Conservation (phyloP, 2,888 invertebrate species). For the Volucella inanis region DNA sequence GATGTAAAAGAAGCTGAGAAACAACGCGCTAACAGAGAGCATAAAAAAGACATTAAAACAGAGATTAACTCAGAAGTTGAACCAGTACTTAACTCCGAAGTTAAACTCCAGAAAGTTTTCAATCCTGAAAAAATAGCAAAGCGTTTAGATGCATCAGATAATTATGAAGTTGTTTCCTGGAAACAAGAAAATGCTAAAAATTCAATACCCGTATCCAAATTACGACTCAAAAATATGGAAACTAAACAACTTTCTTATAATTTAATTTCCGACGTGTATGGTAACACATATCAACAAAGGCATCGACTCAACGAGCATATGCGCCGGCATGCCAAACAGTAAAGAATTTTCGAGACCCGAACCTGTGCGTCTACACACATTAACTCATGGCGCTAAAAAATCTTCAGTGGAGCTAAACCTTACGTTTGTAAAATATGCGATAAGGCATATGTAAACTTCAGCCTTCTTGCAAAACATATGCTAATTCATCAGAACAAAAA, state of each 20-base stretch:
- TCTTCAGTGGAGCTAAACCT: constrained; percentile 80
- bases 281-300: constrained; percentile 80
- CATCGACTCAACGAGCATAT: constrained; percentile 81
- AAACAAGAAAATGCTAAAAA: constrained; percentile 44
- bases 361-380: constrained; percentile 80
- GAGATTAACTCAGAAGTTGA: not conserved
- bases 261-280: constrained; percentile 81
- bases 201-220: constrained; percentile 57
- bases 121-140: constrained; percentile 55
- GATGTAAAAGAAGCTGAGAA: no score
- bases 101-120: not conserved
- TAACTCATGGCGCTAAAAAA: constrained; percentile 80
- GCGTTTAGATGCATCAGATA: constrained; percentile 48
- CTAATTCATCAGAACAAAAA: constrained; percentile 81
- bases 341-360: constrained; percentile 80
- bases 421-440: constrained; percentile 80
- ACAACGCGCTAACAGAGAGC: no score
- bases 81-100: no score
- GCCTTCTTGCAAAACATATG: constrained; percentile 80
- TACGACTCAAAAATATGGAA: constrained; percentile 33
- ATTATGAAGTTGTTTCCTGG: constrained; percentile 66
- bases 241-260: constrained; percentile 64
- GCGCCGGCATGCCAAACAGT: constrained; percentile 78
- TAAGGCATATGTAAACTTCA: constrained; percentile 80
- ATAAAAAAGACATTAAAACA: no score